Percentiles rank a stretch among this genome's conserved stretches.
Evolutionary conservation across 2,888 invertebrate genomes (phyloP).

Genomic region (Patella ulyssiponensis): DNA sequence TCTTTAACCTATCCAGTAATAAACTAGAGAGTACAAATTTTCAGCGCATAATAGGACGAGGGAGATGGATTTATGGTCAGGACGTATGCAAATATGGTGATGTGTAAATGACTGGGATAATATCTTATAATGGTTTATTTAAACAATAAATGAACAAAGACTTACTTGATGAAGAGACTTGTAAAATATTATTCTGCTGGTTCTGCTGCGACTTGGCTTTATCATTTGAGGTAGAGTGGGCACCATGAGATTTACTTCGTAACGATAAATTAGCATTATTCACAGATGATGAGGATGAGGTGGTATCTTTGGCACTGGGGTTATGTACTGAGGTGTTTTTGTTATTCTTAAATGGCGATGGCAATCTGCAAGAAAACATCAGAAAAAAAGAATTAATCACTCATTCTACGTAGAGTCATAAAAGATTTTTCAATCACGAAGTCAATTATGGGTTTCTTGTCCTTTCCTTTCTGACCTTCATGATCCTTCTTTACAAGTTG

Average conservation of each 20-base stretch:
- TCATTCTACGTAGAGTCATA: no score
- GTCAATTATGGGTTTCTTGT: no score
- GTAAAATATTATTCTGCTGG: slow-evolving; percentile 50
- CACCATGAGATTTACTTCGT: slow-evolving; percentile 39
- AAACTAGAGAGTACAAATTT: no score
- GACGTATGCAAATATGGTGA: no score
- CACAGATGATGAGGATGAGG: not conserved
- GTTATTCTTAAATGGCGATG: slow-evolving; percentile 56
- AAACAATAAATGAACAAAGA: not conserved
- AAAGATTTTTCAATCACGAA: no score
- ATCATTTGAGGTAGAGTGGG: slow-evolving; percentile 35
- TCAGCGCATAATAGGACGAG: no score
- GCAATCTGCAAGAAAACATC: slow-evolving; percentile 53
- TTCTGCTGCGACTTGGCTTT: slow-evolving; percentile 51
- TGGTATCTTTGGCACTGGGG: slow-evolving; percentile 51
- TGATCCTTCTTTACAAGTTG: no score
- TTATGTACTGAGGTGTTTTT: slow-evolving; percentile 56
- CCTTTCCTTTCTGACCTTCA: no score
- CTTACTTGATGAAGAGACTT: slow-evolving; percentile 13
- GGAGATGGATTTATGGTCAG: no score
- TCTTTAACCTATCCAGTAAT: no score
- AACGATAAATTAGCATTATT: not conserved
- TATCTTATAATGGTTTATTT: no score
- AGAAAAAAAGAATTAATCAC: not conserved
- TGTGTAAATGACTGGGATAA: no score